Conservation (phyloP, 2,888 invertebrate species). For the Mongoloraphidia duomilia region DNA sequence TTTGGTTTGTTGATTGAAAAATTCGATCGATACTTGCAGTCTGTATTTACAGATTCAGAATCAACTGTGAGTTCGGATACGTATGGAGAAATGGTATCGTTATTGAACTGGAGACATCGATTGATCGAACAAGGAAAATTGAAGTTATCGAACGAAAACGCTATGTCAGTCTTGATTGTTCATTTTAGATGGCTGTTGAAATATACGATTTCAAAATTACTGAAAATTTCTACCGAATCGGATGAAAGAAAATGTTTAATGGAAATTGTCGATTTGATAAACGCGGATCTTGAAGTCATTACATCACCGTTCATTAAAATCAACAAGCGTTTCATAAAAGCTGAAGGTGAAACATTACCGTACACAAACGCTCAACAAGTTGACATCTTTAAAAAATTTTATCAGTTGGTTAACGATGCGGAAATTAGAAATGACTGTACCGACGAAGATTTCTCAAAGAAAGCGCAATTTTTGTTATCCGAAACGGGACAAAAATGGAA, state of each 20-base stretch:
- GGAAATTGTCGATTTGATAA: constrained; percentile 19
- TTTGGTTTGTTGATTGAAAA: constrained; percentile 34
- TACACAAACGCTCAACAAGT: background rate
- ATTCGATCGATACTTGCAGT: constrained; percentile 32
- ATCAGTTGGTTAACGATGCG: background rate
- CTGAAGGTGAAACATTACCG: background rate
- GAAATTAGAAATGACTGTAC: too few relatives aligned
- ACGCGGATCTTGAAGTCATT: constrained; percentile 12
- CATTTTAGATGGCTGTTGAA: constrained; percentile 66
- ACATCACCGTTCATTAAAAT: background rate
- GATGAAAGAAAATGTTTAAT: too few relatives aligned
- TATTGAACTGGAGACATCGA: constrained; percentile 39
- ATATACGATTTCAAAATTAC: constrained; percentile 32
- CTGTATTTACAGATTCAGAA: constrained; percentile 23
- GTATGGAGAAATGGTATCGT: constrained; percentile 31
- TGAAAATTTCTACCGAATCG: background rate
- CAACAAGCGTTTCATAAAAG: background rate
- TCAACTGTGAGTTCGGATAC: constrained; percentile 26
- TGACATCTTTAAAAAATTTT: background rate
- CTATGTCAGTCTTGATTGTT: constrained; percentile 32
- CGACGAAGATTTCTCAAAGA: too few relatives aligned
- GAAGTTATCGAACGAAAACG: background rate
- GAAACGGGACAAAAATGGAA: too few relatives aligned
- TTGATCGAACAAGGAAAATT: constrained; percentile 23
- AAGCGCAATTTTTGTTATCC: too few relatives aligned